Evolutionary conservation across 1,140 invertebrate genomes (phyloP), one percentile per base, ranked within the genome.

Genomic region (Hypothenemus hampei): DNA sequence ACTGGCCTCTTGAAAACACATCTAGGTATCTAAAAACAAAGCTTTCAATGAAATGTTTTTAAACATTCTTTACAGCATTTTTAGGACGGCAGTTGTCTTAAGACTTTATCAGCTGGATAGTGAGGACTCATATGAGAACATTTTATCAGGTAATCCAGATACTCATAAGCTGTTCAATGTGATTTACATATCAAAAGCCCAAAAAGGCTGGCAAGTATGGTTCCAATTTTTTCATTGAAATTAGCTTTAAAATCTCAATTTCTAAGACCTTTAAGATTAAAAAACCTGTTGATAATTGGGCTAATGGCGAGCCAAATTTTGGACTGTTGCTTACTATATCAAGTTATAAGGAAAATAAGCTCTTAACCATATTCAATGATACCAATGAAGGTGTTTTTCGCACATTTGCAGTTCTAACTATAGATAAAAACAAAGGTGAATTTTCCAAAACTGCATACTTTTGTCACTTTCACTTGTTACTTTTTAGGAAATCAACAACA

Each of bases 191-290:
- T 68, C 58, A 1, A 63, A 66, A 45, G 61, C 59, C 10, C 59
- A 68, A 48, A 63, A 47, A 21, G 63, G 63, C 11, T 68, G 66
- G 66, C 66, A 68, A 59, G 65, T 65, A 59, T 47, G 35, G 2
- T 1, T 16, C 1, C 8, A n/a, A n/a, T n/a, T n/a, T n/a, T n/a
- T n/a, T n/a, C n/a, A n/a, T n/a, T n/a, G n/a, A n/a, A n/a, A n/a
- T 22, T 47, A 7, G n/a, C 26, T 29, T 29, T 29, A 29, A 29
- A 7, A 21, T 8, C 4, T 20, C 3, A 43, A 21, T 59, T 61
- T 45, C 24, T n/a, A n/a, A 67, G 63, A 60, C 64, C 5, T 70
- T 70, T 45, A 68, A 67, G 60, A 60, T 70, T 7, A 66, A 62
- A 33, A 68, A 64, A 41, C 59, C 65, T 3, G 52, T 70, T 0